Conservation (phyloP, 1,140 invertebrate species). For the Atta cephalotes region DNA sequence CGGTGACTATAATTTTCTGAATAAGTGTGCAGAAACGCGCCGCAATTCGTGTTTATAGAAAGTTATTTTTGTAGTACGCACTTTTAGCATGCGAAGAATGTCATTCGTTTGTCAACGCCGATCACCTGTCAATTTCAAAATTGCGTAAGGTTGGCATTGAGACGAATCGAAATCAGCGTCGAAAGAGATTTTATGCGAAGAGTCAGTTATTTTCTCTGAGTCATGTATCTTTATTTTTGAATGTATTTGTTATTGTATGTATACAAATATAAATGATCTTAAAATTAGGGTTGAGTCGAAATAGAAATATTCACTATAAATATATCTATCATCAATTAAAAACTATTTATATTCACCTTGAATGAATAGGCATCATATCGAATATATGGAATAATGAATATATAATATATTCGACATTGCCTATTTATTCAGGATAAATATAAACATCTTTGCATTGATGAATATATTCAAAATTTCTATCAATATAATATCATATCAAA, state of each 20-base stretch:
- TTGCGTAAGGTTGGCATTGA: conserved; percentile 63
- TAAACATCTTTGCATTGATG: too few species aligned
- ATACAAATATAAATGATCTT: not conserved
- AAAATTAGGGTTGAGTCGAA: too few species aligned
- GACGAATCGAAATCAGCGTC: conserved; percentile 16
- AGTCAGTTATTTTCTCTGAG: not conserved
- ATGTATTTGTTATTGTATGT: not conserved
- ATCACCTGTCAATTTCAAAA: conserved; percentile 55
- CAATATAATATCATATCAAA: too few species aligned
- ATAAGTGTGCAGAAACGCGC: not conserved
- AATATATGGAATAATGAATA: too few species aligned
- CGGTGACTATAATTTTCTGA: not conserved
- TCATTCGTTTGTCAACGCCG: conserved; percentile 65
- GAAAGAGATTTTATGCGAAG: conserved; percentile 18
- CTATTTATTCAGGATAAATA: too few species aligned
- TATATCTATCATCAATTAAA: too few species aligned
- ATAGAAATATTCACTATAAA: too few species aligned
- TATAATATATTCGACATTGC: too few species aligned
- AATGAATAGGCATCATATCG: too few species aligned
- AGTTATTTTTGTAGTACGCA: conserved; percentile 58
- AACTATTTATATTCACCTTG: too few species aligned
- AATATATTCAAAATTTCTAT: too few species aligned
- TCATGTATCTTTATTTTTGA: conserved; percentile 17
- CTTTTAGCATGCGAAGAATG: conserved; percentile 62
- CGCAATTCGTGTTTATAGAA: not conserved